Conservation (phyloP, 2,888 invertebrate genomes). For the Pyrochroa serraticornis region DNA sequence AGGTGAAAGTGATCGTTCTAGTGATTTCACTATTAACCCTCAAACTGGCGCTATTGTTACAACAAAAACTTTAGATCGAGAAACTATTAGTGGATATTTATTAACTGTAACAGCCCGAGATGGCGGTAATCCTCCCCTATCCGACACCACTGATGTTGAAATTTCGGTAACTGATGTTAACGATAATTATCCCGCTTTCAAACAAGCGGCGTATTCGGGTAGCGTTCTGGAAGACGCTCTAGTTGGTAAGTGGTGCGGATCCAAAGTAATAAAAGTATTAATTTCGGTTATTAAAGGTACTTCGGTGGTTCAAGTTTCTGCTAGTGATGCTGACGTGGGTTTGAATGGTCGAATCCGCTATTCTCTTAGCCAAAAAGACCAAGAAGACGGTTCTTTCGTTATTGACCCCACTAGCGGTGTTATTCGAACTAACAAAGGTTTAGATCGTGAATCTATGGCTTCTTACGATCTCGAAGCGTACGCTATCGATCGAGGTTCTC, state of each 20-base stretch:
- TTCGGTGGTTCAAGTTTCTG: constrained; percentile 78
- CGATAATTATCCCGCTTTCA: constrained; percentile 90
- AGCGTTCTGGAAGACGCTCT: constrained; percentile 87
- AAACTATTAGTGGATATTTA: constrained; percentile 79
- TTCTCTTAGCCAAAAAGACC: constrained; percentile 72
- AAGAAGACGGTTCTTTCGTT: constrained; percentile 88
- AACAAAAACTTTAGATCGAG: constrained; percentile 83
- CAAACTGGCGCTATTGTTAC: constrained; percentile 94
- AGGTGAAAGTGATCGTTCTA: constrained; percentile 65
- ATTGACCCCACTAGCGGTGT: constrained; percentile 93
- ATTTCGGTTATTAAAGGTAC: constrained; percentile 60
- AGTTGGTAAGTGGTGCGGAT: constrained; percentile 65
- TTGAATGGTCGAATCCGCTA: constrained; percentile 88
- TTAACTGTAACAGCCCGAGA: constrained; percentile 92
- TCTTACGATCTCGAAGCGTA: constrained; percentile 84
- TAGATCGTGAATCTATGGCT: constrained; percentile 90
- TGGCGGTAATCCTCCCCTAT: constrained; percentile 87
- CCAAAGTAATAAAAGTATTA: constrained; percentile 39
- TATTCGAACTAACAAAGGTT: constrained; percentile 83
- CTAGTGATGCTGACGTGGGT: constrained; percentile 84
- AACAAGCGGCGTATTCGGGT: constrained; percentile 79
- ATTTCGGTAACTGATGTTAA: constrained; percentile 95
- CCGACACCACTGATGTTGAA: constrained; percentile 94
- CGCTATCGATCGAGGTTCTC: constrained; percentile 87
- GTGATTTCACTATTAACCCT: constrained; percentile 84